Base-by-base conservation (phyloP, 2,113 vertebrate species). In the Aptenodytes patagonicus region DNA sequence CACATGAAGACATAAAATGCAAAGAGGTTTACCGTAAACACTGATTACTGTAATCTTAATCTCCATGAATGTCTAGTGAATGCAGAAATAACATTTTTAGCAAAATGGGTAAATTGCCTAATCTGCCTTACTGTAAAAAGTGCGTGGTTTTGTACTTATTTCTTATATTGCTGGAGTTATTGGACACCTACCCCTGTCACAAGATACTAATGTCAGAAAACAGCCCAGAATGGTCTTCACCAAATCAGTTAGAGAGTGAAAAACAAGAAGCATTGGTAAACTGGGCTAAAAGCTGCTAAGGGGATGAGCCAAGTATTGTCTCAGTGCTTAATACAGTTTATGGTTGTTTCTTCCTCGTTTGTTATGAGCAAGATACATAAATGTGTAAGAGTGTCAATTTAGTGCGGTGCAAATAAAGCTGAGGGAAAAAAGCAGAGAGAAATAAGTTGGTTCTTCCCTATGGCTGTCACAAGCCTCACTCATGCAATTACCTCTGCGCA, bases 41-140 rank as follows among this genome's bases (percentile, higher is more conserved):
- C n/a, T n/a, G 54, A 76, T 86, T 94, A 95, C 62, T 54, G n/a
- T 91, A 93, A 87, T 83, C 72, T 73, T 92, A 92, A 96, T 89
- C 69, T 49, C 73, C 58, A 47, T 60, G 66, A 94, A 87, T 46
- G 54, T 92, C 61, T 58, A 80, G 5, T 44, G 32, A 95, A 91
- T 64, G 40, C 26, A 88, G 58, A 89, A 85, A 42, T 44, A 90
- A 60, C 24, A 40, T 60, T 91, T 87, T 94, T 34, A 83, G 64
- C 14, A 69, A 47, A 91, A 94, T 3, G 13, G n/a, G 60, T 46
- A 75, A 77, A 93, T 19, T 75, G 44, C 25, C 20, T 72, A 42
- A 81, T 72, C 61, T 84, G 62, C 21, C 14, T 66, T 40, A 77
- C 34, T 69, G 72, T 69, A 58, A 80, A 72, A 76, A 77, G 7